phyloP scores from a whole-genome alignment of 2,797 vertebrate genomes.

The Acrossocheilus wenchowensis region DNA sequence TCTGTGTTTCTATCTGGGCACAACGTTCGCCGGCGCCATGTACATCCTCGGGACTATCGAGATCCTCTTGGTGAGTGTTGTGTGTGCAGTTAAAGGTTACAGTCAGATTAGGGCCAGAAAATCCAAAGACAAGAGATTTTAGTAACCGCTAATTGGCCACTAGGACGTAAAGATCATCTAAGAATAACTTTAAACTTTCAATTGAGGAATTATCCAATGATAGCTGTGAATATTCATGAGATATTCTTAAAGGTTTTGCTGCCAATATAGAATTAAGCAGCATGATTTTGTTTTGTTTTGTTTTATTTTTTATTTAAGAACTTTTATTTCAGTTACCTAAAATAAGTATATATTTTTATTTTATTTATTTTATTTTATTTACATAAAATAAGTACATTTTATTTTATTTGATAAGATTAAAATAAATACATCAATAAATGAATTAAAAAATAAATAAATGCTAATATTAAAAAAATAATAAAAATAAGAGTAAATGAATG shows the following conservation, averaged over 20 bases:
- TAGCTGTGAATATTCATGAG: background rate
- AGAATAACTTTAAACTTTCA: background rate
- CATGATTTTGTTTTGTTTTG: background rate
- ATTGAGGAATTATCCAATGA: background rate
- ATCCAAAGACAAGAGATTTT: background rate
- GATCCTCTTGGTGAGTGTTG: constrained; percentile 88
- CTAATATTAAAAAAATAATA: no score
- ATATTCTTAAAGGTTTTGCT: background rate
- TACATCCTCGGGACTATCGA: constrained; percentile 97
- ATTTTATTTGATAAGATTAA: no score
- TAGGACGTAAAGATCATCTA: background rate
- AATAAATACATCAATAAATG: no score
- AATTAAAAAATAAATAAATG: no score
- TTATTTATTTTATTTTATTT: no score
- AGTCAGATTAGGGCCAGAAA: constrained; percentile 5
- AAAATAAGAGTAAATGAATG: no score
- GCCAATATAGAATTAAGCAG: background rate
- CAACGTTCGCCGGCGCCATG: constrained; percentile 97
- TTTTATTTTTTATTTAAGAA: no score
- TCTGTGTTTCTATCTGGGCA: constrained; percentile 95
- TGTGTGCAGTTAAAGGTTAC: background rate
- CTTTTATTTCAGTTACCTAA: no score
- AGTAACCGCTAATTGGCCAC: background rate
- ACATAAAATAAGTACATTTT: no score
- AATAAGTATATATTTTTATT: no score